Evolutionary conservation across 1,140 invertebrate species (phyloP).

Genomic region (Euura saliciscinereae): DNA sequence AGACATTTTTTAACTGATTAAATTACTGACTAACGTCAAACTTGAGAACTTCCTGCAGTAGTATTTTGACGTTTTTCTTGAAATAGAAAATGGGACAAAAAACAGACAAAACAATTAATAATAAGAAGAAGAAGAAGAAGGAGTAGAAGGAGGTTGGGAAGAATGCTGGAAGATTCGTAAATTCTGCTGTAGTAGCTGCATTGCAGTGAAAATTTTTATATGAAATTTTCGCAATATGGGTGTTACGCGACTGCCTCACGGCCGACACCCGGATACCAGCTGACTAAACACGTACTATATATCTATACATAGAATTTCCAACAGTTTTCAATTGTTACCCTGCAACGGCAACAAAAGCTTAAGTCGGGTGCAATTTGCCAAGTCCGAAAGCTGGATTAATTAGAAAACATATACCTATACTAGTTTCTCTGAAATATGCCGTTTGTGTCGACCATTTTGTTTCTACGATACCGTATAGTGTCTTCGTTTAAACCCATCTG

Average conservation of each 20-base stretch:
- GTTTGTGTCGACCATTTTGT: neutral
- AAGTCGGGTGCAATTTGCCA: slow-evolving; percentile 2
- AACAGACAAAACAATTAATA: neutral
- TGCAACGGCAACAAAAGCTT: neutral
- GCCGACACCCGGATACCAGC: neutral
- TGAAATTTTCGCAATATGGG: slow-evolving; percentile 7
- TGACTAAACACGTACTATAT: neutral
- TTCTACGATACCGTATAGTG: too few species aligned
- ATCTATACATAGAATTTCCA: neutral
- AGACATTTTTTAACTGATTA: too few species aligned
- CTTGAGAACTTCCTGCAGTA: too few species aligned
- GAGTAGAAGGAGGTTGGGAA: neutral
- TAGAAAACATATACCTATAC: neutral
- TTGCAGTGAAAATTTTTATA: neutral
- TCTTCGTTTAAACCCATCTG: too few species aligned
- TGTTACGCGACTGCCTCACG: neutral
- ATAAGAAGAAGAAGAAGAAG: neutral
- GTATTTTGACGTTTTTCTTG: neutral
- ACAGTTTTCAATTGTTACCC: neutral
- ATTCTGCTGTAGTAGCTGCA: neutral
- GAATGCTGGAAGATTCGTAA: neutral
- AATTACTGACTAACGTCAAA: too few species aligned
- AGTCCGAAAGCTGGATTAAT: slow-evolving; percentile 5
- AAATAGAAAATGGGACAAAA: neutral
- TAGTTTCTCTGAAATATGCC: neutral